Base-by-base conservation (phyloP, 1,140 invertebrate species). In the Hyphantria cunea region DNA sequence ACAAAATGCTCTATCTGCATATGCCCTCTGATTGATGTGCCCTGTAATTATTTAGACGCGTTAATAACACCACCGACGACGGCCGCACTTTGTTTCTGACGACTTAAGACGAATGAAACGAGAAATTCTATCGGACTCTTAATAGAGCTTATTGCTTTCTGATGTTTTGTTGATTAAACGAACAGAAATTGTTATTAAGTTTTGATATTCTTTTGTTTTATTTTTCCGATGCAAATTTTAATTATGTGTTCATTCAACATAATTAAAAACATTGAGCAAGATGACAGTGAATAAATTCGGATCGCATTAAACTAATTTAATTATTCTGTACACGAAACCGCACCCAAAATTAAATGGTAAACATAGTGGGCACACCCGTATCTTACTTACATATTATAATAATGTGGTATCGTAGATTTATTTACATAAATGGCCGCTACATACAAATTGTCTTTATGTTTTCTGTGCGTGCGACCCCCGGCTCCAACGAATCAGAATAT, bases 1-100 rank as follows among this genome's bases (percentile, higher is more conserved):
- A 90, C 85, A 88, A 89, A 85, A 87, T 78, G 79, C 72, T 85
- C 83, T 83, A 88, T 88, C 87, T 90, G 84, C 87, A 90, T 90
- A 80, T 82, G 80, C 79, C 77, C 76, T 74, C 82, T 91, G 91
- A 92, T 91, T 91, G 91, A 92, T 92, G 91, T 87, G 79, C 89
- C 80, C 88, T 91, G 86, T 91, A 92, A 92, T 92, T 92, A 91
- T 91, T 87, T 84, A 83, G 91, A 92, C 90, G 83, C 84, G 85
- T 86, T 92, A 92, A 92, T 92, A 92, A 92, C 86, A 91, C 89
- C 84, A 83, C 86, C 78, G 87, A 79, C 62, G 82, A 86, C 75
- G 82, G 79, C 75, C 80, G 85, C 87, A 90, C 87, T 90, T 82
- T 84, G 84, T 86, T 89, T 86, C 77, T 88, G 84, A 88, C 83